Conservation (phyloP, 2,113 vertebrate species). For the Nycticorax nycticorax region DNA sequence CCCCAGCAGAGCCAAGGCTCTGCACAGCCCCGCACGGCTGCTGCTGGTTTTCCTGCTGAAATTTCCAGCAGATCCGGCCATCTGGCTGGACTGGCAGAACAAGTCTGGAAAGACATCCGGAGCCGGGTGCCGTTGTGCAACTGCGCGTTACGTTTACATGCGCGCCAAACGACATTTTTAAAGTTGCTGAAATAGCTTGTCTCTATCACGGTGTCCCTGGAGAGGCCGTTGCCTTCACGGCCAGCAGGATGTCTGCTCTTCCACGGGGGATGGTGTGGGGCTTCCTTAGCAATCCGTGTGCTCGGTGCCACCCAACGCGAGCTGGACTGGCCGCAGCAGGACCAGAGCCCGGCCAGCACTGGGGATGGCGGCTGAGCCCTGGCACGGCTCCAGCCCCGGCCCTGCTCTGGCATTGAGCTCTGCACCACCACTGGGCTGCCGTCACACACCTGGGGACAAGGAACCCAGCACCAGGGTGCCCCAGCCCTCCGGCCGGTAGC, state of each 20-base stretch:
- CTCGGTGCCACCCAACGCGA: rapidly evolving
- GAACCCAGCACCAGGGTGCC: background rate
- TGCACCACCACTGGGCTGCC: background rate
- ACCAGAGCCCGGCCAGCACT: background rate
- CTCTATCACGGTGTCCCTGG: rapidly evolving
- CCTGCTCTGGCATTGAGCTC: background rate
- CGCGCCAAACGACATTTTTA: rapidly evolving
- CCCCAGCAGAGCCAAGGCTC: background rate
- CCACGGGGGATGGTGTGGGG: rapidly evolving
- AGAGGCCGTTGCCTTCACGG: rapidly evolving
- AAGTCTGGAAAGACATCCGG: background rate
- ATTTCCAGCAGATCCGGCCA: background rate
- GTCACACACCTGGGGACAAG: background rate
- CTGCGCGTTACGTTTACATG: rapidly evolving
- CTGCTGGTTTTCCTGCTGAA: background rate
- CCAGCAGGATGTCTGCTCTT: background rate
- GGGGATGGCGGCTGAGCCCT: background rate
- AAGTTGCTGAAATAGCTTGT: background rate
- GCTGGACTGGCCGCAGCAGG: background rate
- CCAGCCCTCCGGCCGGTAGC: background rate
- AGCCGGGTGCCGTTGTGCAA: background rate
- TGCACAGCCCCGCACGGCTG: background rate
- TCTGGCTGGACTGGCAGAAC: slow-evolving; percentile 51
- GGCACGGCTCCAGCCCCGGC: background rate
- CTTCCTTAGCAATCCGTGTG: rapidly evolving